Percentiles rank a stretch among this genome's conserved stretches.
phyloP scores from a whole-genome alignment of 2,888 invertebrate species.

The Eilema griseolum region DNA sequence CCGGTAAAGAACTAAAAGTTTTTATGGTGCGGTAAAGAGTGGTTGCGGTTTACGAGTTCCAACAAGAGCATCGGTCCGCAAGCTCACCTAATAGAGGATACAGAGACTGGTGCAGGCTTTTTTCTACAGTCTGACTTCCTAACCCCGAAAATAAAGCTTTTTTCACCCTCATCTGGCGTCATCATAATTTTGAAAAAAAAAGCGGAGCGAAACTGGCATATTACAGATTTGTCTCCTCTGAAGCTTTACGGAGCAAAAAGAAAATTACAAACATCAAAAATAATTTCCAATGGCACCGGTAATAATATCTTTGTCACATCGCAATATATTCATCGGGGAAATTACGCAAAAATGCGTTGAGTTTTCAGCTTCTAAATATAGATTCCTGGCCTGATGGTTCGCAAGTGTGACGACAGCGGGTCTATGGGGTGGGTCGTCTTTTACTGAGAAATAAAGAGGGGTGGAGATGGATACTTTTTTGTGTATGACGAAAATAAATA shows the following conservation, averaged over 20 bases:
- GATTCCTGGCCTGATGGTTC: not conserved
- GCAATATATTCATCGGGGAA: not conserved
- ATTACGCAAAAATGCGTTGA: not conserved
- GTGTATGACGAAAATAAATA: not conserved
- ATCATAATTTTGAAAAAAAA: too few species aligned
- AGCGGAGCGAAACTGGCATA: not conserved
- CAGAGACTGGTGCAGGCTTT: too few species aligned
- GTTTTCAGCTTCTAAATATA: not conserved
- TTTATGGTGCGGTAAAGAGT: too few species aligned
- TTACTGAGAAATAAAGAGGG: not conserved
- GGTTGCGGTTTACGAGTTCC: too few species aligned
- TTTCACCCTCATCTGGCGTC: too few species aligned
- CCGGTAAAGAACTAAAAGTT: too few species aligned
- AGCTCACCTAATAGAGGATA: too few species aligned
- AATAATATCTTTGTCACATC: not conserved
- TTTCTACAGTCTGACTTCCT: too few species aligned
- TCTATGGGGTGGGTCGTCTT: not conserved
- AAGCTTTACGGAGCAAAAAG: not conserved
- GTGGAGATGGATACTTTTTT: not conserved
- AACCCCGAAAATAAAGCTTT: too few species aligned
- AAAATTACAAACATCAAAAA: not conserved
- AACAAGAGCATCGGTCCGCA: too few species aligned
- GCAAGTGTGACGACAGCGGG: not conserved
- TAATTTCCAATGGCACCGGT: not conserved
- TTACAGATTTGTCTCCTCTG: not conserved